Base-by-base conservation (phyloP, 1,140 invertebrate species). In the Hormaphis cornu region DNA sequence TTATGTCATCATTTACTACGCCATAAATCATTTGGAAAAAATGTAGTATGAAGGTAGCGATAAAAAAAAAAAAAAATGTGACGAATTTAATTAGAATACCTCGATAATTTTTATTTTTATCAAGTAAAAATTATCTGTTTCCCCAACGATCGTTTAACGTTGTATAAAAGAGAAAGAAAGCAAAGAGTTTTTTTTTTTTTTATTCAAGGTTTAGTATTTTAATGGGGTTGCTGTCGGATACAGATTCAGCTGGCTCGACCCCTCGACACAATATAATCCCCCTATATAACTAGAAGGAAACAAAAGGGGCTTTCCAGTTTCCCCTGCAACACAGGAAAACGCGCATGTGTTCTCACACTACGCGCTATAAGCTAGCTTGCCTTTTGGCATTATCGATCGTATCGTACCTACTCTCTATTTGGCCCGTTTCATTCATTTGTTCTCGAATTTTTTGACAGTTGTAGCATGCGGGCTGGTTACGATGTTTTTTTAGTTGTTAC, bases 261-360 rank as follows among this genome's bases (percentile, higher is more conserved):
- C 61, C 61, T 66, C n/a, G n/a, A n/a, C n/a, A 66, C 20, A 48
- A 35, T 63, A 46, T 48, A 18, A 50, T 66, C 61, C 44, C 61
- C 61, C 61, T 66, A n/a, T n/a, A n/a, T n/a, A 66, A 66, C 61
- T 66, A 30, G 16, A 46, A 66, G 61, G 44, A 66, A 66, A 66
- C 44, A 48, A 66, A 66, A 28, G 61, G 44, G 61, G 18, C 61
- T 66, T 53, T n/a, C n/a, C n/a, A n/a, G n/a, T n/a, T n/a, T 66
- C 44, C 61, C 42, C 28, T 33, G 28, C 28, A 26, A 33, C 14
- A 50, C 18, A 42, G 44, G 28, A 48, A 16, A 50, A 66, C 61
- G 28, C 61, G 44, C 61, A 48, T 35, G 44, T 66, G 61, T 66
- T 48, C 28, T 66, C 28, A 50, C 18, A 22, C 44, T n/a, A 6